These are phyloP conservation scores for Ceratoteleas bidentatus DNA, from an alignment of 1,140 invertebrate genomes.

Conservation along the genomic window DNA sequence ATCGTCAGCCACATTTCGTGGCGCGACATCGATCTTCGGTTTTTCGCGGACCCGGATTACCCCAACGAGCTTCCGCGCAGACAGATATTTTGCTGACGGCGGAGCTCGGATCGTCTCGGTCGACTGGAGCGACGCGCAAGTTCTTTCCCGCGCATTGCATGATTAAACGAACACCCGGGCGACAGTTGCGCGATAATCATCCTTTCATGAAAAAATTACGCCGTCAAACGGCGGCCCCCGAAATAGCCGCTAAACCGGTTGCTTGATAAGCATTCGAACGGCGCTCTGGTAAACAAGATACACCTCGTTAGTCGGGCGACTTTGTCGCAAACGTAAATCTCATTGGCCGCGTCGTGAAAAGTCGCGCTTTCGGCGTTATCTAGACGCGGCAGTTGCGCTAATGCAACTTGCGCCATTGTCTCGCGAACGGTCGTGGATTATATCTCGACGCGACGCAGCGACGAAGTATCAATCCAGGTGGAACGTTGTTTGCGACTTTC, in stretches of 20 bases:
- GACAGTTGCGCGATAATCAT: conserved; percentile 43
- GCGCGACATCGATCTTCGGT: conserved; percentile 24
- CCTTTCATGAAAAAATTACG: conserved; percentile 46
- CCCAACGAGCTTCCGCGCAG: conserved; percentile 16
- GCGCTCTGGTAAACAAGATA: conserved; percentile 33
- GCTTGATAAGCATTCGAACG: conserved; percentile 37
- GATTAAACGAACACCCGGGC: conserved; percentile 37
- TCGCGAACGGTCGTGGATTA: conserved; percentile 17
- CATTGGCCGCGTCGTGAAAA: conserved; percentile 26
- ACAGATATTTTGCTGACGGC: conserved; percentile 39
- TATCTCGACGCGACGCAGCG: neutral
- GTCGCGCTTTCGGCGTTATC: conserved; percentile 18
- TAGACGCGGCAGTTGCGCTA: conserved; percentile 2
- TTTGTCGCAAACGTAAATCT: conserved; percentile 33
- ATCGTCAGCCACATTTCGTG: conserved; percentile 14
- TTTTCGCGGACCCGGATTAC: conserved; percentile 26
- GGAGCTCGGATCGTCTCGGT: conserved; percentile 23
- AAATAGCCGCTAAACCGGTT: conserved; percentile 27
- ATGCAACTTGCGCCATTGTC: conserved; percentile 16
- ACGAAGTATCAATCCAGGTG: conserved; percentile 24
- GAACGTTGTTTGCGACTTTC: neutral
- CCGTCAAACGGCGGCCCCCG: conserved; percentile 7
- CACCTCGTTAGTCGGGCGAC: conserved; percentile 22
- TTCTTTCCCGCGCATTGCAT: conserved; percentile 28
- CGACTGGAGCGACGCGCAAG: conserved; percentile 40